These are phyloP conservation scores for Drosophila lini DNA, from an alignment of 1,140 invertebrate species.

Conservation along the genomic window DNA sequence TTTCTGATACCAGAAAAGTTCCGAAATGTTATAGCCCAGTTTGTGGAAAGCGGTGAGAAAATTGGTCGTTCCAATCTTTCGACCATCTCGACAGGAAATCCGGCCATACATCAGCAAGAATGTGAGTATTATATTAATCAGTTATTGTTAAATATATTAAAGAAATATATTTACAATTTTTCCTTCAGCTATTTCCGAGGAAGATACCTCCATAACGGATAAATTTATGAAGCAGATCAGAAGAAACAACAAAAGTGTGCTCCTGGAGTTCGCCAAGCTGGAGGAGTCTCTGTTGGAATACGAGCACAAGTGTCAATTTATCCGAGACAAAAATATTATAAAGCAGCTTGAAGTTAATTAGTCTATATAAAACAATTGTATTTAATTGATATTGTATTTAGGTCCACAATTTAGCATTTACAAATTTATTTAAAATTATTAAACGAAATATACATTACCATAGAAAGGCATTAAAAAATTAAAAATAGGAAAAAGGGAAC, in stretches of 20 bases:
- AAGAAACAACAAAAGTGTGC: constrained; percentile 53
- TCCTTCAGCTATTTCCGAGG: background rate
- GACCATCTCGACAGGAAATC: constrained; percentile 28
- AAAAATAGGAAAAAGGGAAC: background rate
- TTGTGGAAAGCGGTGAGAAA: constrained; percentile 68
- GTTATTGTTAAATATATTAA: background rate
- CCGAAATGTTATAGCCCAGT: constrained; percentile 68
- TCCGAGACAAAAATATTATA: constrained; percentile 61
- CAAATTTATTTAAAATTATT: background rate
- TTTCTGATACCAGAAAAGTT: constrained; percentile 74
- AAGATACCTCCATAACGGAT: constrained; percentile 28
- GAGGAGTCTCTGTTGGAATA: constrained; percentile 60
- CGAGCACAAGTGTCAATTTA: constrained; percentile 68
- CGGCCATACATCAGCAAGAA: constrained; percentile 15
- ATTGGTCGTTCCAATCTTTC: constrained; percentile 27
- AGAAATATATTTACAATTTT: background rate
- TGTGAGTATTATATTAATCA: constrained; percentile 1
- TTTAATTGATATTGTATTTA: background rate
- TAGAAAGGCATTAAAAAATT: background rate
- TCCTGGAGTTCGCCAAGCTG: constrained; percentile 53
- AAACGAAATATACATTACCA: background rate
- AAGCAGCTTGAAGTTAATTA: constrained; percentile 21
- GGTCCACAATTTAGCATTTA: background rate
- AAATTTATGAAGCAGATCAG: constrained; percentile 55
- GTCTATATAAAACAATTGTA: background rate